Evolutionary conservation across 1,140 invertebrate genomes (phyloP), one percentile per base, ranked within the genome.

Genomic region (Lordiphosa mommai): DNA sequence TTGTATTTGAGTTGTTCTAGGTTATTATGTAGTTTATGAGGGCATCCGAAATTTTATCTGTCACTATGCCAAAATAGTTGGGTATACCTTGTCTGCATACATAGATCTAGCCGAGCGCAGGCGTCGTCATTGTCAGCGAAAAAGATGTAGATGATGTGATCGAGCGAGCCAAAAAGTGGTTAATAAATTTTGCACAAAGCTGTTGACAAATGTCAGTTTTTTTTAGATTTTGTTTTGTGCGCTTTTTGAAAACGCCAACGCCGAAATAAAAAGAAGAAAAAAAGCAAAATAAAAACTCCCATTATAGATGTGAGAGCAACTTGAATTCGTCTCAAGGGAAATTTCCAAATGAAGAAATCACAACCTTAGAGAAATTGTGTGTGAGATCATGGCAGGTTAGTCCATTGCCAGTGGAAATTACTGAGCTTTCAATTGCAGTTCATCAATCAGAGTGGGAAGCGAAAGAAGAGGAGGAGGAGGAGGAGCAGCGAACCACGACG

Each of bases 141-240:
- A 20, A 20, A 20, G 17, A 20, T 20, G 17, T 20, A 20, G 17
- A 20, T 20, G 17, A 20, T 20, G 17, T 23, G 20, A 23, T 23
- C 20, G 4, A 23, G 4, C 20, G 20, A 23, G 20, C 20, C 37
- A 64, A 64, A 68, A 68, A 37, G 66, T 65, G 61, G 66, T 55
- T 47, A 69, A 65, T 60, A 69, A 69, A 69, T 69, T 65, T 59
- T 27, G 56, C 66, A 50, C 43, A 50, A 65, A 65, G 61, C 50
- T 43, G 66, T 69, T 64, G 66, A 69, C 61, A 69, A 69, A 66
- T 57, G 53, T 58, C 53, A 63, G 44, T 44, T 20, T 9, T 17
- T 9, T 13, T 9, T 14, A 3, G 13, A 13, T 17, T 12, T 65
- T 60, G 36, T 37, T 23, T 23, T 23, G 20, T 23, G n/a, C n/a